Conservation (phyloP, 2,888 invertebrate genomes). For the Taphrorychus bicolor region DNA sequence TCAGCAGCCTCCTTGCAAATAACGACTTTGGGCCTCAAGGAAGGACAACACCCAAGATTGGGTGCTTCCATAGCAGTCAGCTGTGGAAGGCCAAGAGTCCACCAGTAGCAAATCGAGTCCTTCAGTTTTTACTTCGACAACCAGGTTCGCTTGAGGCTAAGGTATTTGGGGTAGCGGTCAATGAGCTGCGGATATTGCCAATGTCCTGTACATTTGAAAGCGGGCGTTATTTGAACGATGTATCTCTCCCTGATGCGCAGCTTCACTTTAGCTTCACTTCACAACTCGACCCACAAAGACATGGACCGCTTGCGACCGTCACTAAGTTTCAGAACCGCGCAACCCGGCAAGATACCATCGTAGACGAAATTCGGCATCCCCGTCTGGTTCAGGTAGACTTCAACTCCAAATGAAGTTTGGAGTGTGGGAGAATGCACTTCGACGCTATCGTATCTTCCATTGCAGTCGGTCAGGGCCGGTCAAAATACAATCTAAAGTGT, state of each 20-base stretch:
- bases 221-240: conserved; percentile 83
- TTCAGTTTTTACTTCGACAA: conserved; percentile 82
- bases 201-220: conserved; percentile 82
- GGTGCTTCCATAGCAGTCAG: conserved; percentile 83
- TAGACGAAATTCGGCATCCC: conserved; percentile 89
- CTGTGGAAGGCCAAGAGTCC: conserved; percentile 71
- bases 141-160: conserved; percentile 83
- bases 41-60: conserved; percentile 85
- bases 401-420: conserved; percentile 86
- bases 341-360: conserved; percentile 82
- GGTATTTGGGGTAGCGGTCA: conserved; percentile 81
- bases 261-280: conserved; percentile 84
- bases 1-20: conserved; percentile 71
- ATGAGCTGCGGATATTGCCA: conserved; percentile 83
- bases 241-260: conserved; percentile 78
- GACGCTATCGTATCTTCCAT: conserved; percentile 79
- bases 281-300: conserved; percentile 92
- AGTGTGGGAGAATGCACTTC: conserved; percentile 78
- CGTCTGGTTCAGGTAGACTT: conserved; percentile 86
- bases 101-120: conserved; percentile 83
- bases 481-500: too few species aligned
- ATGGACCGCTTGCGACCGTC: conserved; percentile 87
- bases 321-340: conserved; percentile 82
- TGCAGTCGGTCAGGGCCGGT: conserved; percentile 76
- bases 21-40: conserved; percentile 76